Evolutionary conservation across 2,888 invertebrate genomes (phyloP), one percentile per base, ranked within the genome.

Genomic region (Diloba caeruleocephala): DNA sequence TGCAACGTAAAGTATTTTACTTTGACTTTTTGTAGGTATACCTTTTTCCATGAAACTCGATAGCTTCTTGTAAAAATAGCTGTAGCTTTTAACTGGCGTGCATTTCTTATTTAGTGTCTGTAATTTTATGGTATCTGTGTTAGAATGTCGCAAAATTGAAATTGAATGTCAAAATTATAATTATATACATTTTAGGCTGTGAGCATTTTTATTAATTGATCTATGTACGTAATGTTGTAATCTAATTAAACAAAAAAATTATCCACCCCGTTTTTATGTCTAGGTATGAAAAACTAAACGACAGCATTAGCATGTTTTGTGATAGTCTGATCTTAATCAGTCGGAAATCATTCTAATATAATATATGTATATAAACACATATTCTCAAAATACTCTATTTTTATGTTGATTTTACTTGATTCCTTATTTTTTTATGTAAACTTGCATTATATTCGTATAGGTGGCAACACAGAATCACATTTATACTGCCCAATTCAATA

Each of bases 171-270:
- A 79, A 89, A 88, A 87, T 84, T 81, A 76, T 82, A 74, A 79
- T 54, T 52, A 61, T 72, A 85, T 87, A 81, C 72, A 77, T 88
- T 89, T n/a, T 89, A 85, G 90, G 90, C 90, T 91, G 90, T 92
- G 91, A 91, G 78, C 80, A 79, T 82, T 86, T n/a, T 85, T 80
- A 70, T 85, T 88, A 72, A 58, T 72, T 64, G 67, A 64, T 70
- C 84, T 79, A n/a, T n/a, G n/a, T 85, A 79, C n/a, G n/a, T n/a
- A 86, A 83, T 78, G 60, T 60, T 77, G 71, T 78, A 68, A 70
- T 66, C 55, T 70, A 67, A 65, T 71, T 76, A 76, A 72, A 71
- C 60, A 59, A 71, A 64, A 69, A 45, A 53, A 60, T 52, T 64
- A 52, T 57, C 63, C 60, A 66, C 66, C 71, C 71, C 41, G 71